Base-by-base conservation (phyloP, 2,888 invertebrate genomes). In the Andrena camellia region DNA sequence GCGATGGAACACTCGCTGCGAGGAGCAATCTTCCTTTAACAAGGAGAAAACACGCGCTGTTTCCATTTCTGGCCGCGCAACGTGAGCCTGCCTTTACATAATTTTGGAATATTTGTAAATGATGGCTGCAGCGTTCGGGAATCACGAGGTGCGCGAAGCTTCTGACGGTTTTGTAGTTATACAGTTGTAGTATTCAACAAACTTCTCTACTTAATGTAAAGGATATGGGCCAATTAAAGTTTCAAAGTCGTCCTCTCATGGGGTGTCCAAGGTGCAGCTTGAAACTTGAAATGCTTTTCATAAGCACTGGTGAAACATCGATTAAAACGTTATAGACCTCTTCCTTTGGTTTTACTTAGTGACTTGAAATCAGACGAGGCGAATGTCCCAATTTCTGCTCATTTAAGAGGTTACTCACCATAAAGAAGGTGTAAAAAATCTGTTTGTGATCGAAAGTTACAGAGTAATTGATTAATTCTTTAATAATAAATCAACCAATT, bases 1-100 rank as follows among this genome's bases (percentile, higher is more conserved):
- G 63, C 50, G 68, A 68, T 64, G 73, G 64, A 20, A 71, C 71
- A 57, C 63, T 64, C 57, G 23, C 29, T 52, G n/a, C 20, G 31
- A 13, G 17, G 35, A 6, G 35, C 60, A 20, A 42, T 78, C 62
- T 48, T 67, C 62, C 68, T 52, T 74, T 50, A 31, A 73, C 78
- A 8, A 52, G 23, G n/a, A 62, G 64, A 66, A 77, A 66, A 50
- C n/a, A 20, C 29, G n/a, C 35, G 59, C 6, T 31, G 7, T 31
- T 20, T 20, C 77, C 57, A 50, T 70, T 29, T 50, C 42, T 59
- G 17, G 33, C n/a, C 13, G 35, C 6, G 4, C 33, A 7, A 26
- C 17, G 23, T 10, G 23, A 17, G 10, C 13, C 7, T 17, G 17
- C 8, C 33, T 54, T 70, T 33, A 8, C 57, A 26, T 60, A 42